Conservation (phyloP, 2,113 vertebrate species). For the Tachysurus vachellii region DNA sequence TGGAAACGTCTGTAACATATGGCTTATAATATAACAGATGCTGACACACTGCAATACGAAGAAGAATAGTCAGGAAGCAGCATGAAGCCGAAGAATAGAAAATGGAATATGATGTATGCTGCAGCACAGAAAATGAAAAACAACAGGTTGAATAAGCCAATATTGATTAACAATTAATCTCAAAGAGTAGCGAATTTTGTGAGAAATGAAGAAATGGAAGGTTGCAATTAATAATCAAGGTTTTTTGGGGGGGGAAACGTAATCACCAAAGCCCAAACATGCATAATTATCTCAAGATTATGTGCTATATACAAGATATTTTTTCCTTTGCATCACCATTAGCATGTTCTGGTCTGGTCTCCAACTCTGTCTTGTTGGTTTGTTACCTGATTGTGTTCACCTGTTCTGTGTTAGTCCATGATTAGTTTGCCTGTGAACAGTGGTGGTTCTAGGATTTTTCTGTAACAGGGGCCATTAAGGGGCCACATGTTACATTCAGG, state of each 20-base stretch:
- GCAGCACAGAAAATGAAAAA: not conserved
- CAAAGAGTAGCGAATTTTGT: not conserved
- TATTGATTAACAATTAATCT: conserved; percentile 29
- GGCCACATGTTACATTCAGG: too few species aligned
- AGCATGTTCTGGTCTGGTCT: not conserved
- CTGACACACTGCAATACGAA: conserved; percentile 4
- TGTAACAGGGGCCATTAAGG: too few species aligned
- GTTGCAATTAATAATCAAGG: not conserved
- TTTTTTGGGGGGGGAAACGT: not conserved
- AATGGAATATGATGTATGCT: not conserved
- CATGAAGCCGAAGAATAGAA: not conserved
- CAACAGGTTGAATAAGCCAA: not conserved
- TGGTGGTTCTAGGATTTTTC: too few species aligned
- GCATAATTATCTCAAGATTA: not conserved
- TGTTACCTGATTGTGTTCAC: not conserved
- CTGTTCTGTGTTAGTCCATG: not conserved
- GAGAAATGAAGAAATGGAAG: not conserved
- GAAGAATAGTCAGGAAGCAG: not conserved
- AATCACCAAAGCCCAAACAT: not conserved
- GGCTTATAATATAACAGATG: not conserved
- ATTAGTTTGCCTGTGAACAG: not conserved
- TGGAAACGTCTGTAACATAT: not conserved
- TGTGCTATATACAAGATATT: too few species aligned
- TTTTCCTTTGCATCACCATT: not conserved
- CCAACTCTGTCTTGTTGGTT: not conserved